phyloP scores from a whole-genome alignment of 2,797 vertebrate genomes.

The Florisuga fusca region DNA sequence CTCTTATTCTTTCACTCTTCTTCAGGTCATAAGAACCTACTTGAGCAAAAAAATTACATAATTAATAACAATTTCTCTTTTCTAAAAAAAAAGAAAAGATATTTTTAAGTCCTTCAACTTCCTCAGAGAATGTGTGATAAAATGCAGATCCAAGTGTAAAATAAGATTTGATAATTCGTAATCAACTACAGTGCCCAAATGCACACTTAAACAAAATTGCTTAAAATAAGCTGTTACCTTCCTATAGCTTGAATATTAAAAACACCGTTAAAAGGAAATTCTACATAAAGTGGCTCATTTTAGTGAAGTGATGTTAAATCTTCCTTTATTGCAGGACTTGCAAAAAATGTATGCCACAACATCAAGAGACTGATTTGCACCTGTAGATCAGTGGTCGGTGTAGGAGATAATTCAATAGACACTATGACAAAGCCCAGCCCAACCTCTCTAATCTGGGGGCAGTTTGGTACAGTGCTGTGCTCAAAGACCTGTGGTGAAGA shows the following conservation, averaged over 20 bases:
- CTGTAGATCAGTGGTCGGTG: not conserved
- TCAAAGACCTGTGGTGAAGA: not conserved
- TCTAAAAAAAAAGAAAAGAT: too few relatives aligned
- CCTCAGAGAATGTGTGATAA: not conserved
- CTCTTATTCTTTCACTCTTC: not conserved
- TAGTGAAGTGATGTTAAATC: not conserved
- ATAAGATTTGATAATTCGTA: not conserved
- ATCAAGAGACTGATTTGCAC: not conserved
- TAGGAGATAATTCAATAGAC: not conserved
- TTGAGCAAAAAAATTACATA: not conserved
- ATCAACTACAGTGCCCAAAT: conserved; percentile 18
- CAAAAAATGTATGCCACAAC: rapidly evolving
- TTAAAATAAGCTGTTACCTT: conserved; percentile 42
- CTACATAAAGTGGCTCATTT: not conserved
- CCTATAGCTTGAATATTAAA: conserved; percentile 4
- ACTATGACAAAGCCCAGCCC: not conserved
- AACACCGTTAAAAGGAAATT: not conserved
- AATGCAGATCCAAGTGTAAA: not conserved
- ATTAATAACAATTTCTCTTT: not conserved
- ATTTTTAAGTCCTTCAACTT: not conserved
- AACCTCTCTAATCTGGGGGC: not conserved
- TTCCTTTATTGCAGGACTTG: not conserved
- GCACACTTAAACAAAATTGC: not conserved
- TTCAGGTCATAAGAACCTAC: not conserved
- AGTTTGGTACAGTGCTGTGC: not conserved